A percentile compares a stretch with the other conserved stretches of the same genome.
Evolutionary conservation across 2,113 vertebrate species (phyloP).

Genomic region (Paralichthys olivaceus): DNA sequence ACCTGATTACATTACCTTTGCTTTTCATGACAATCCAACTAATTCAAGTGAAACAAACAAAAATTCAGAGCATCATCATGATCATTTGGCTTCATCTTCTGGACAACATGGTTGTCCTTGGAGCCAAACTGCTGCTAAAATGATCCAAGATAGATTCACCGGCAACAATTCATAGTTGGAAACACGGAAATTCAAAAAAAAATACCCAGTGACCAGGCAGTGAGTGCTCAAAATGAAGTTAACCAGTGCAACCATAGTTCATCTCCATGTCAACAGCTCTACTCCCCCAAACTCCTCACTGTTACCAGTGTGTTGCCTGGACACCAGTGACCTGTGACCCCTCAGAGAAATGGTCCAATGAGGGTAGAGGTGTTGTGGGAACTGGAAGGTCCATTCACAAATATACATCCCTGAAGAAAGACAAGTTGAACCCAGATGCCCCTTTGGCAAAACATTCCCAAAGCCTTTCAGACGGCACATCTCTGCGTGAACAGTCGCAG

Average conservation of each 20-base stretch:
- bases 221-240: neutral
- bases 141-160: neutral
- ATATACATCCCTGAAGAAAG: constrained; percentile 41
- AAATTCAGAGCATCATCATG: neutral
- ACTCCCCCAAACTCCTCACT: constrained; percentile 24
- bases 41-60: too few relatives aligned
- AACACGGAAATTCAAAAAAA: neutral
- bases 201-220: neutral
- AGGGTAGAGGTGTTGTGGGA: constrained; percentile 55
- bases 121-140: neutral
- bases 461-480: constrained; percentile 8
- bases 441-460: constrained; percentile 20
- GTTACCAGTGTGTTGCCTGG: constrained; percentile 55
- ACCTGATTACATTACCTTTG: neutral
- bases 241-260: constrained; percentile 29
- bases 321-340: constrained; percentile 56
- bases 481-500: too few relatives aligned
- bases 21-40: neutral
- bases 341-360: constrained; percentile 40
- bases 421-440: constrained; percentile 33
- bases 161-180: neutral
- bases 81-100: neutral
- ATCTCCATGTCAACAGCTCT: constrained; percentile 69
- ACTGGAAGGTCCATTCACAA: constrained; percentile 46
- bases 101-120: neutral